phyloP scores from a whole-genome alignment of 2,888 invertebrate species.

The Galerucella nymphaeae region DNA sequence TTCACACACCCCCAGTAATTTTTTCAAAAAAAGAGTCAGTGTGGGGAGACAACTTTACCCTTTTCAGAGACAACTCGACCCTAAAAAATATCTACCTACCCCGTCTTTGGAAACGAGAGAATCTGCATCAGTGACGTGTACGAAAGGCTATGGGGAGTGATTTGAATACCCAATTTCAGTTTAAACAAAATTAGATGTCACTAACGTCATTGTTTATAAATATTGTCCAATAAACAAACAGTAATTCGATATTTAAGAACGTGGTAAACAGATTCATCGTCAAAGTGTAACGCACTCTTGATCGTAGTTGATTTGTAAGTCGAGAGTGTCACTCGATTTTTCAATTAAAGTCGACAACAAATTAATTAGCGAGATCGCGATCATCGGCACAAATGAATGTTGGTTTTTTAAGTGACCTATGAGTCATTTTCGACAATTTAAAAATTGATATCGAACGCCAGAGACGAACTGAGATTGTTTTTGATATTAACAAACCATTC shows the following conservation, averaged over 20 bases:
- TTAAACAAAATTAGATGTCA: too few relatives aligned
- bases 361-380: constrained; percentile 14
- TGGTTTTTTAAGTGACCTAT: background rate
- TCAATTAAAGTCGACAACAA: constrained; percentile 14
- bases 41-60: too few relatives aligned
- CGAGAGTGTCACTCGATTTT: constrained; percentile 14
- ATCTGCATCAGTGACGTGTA: too few relatives aligned
- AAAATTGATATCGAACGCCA: background rate
- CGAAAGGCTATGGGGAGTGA: too few relatives aligned
- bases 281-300: constrained; percentile 15
- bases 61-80: too few relatives aligned
- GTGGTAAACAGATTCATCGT: constrained; percentile 15
- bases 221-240: background rate
- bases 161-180: too few relatives aligned
- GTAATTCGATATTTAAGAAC: constrained; percentile 12
- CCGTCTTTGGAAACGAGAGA: too few relatives aligned
- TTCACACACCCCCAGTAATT: too few relatives aligned
- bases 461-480: background rate
- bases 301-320: constrained; percentile 8
- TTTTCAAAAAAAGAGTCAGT: too few relatives aligned
- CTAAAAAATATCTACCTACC: too few relatives aligned
- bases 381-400: constrained; percentile 4
- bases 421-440: constrained; percentile 13
- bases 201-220: background rate
- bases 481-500: background rate